Base-by-base conservation (phyloP, 2,113 vertebrate species). In the Tragelaphus imberbis region DNA sequence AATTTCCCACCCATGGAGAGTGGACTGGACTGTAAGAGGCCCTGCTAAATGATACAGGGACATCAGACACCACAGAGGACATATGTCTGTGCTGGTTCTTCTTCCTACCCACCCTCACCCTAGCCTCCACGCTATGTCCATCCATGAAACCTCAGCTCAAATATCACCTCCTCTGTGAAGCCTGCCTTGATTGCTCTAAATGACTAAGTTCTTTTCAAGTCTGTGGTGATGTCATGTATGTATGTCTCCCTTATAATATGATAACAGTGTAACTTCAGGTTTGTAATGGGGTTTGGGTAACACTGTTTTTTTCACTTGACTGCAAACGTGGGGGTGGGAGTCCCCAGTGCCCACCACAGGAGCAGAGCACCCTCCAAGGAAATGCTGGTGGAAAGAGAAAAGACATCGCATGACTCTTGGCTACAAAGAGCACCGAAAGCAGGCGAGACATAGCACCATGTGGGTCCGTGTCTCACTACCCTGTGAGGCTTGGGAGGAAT, bases 1-100 rank as follows among this genome's bases (percentile, higher is more conserved):
- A 56, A 94, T 82, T 79, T 91, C 93, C 86, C 79, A 75, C 93
- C 61, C 49, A 58, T 23, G 53, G 71, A 84, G 96, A 93, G 53
- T 33, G 7, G 36, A 51, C 25, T 93, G 68, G 84, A 56, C 16
- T 30, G 8, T 63, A 19, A 19, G 56, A 47, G 47, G 27, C 19
- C 84, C 51, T 44, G 58, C 8, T 55, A 4, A 65, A 40, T 49
- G 51, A 49, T 36, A 40, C 0, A 0, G 10, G n/a, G 85, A 63
- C 36, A 14, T 75, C 61, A 95, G 36, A 65, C 9, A 65, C 88
- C 55, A 40, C 3, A 30, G 11, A 89, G 65, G 56, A 77, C 44
- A 63, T 19, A 14, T 77, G 33, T 25, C 23, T 11, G 4, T 13
- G 28, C 19, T n/a, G 28, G 11, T 25, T 88, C 61, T 77, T 47